phyloP scores from a whole-genome alignment of 2,888 invertebrate genomes.

The Pammene aurita region DNA sequence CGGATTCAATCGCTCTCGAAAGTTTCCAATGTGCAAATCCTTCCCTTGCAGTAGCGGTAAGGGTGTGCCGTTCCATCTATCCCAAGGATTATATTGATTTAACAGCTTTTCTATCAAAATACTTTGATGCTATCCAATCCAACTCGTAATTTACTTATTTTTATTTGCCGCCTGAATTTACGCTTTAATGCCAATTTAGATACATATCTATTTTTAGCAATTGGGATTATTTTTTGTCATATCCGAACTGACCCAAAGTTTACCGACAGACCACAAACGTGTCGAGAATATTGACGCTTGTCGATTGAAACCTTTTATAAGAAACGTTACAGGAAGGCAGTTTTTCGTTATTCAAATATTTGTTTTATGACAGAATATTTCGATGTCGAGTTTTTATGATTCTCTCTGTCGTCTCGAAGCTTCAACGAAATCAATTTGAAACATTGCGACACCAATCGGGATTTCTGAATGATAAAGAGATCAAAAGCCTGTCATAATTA shows the following conservation, averaged over 20 bases:
- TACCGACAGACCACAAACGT: conserved; percentile 56
- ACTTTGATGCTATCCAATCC: conserved; percentile 24
- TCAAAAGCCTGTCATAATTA: conserved; percentile 32
- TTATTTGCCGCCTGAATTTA: conserved; percentile 36
- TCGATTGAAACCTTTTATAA: conserved; percentile 42
- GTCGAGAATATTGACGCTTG: conserved; percentile 50
- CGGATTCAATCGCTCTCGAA: conserved; percentile 43
- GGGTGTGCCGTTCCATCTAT: conserved; percentile 47
- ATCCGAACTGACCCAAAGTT: conserved; percentile 54
- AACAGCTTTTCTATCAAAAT: conserved; percentile 26
- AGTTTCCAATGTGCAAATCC: conserved; percentile 48
- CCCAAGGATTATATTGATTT: conserved; percentile 44
- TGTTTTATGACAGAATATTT: conserved; percentile 31
- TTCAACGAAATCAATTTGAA: conserved; percentile 26
- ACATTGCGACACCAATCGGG: conserved; percentile 1
- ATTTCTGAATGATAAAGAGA: conserved; percentile 14
- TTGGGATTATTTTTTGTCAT: conserved; percentile 59
- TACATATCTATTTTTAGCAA: conserved; percentile 48
- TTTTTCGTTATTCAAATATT: conserved; percentile 37
- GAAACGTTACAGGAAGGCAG: conserved; percentile 31
- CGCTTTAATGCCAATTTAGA: conserved; percentile 53
- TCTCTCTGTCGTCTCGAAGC: too few relatives aligned
- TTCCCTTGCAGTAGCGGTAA: conserved; percentile 45
- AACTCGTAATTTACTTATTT: conserved; percentile 23
- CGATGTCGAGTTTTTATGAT: too few relatives aligned